phyloP scores from a whole-genome alignment of 2,113 vertebrate genomes.

The Climacteris rufus region DNA sequence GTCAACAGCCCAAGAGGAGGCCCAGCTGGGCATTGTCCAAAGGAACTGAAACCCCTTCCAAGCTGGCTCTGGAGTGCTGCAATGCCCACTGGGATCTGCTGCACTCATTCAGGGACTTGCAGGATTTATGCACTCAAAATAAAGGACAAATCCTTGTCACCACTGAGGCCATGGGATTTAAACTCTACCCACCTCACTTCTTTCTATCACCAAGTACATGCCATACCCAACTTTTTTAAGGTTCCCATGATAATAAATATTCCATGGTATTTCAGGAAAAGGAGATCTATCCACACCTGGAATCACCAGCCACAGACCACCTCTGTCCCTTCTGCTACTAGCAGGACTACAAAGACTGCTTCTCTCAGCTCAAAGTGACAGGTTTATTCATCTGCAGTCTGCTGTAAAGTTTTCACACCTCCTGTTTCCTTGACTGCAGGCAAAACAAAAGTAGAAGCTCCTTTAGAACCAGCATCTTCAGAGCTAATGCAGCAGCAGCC shows the following conservation, averaged over 20 bases:
- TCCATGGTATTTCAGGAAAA: background rate
- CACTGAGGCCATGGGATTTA: background rate
- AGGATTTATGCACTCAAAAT: background rate
- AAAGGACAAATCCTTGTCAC: background rate
- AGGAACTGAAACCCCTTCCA: background rate
- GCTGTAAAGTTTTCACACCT: background rate
- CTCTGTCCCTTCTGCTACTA: background rate
- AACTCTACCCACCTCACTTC: background rate
- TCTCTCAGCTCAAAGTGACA: background rate
- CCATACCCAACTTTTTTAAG: background rate
- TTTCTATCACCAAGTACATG: background rate
- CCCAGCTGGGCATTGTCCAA: background rate
- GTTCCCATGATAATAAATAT: background rate
- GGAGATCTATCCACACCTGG: background rate
- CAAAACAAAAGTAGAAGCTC: background rate
- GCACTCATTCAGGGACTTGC: background rate
- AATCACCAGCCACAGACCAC: background rate
- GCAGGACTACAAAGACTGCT: background rate
- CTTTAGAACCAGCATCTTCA: background rate
- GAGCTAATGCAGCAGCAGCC: background rate
- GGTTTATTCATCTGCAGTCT: background rate
- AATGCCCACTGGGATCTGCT: background rate
- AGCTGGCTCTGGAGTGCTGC: background rate
- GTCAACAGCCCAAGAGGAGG: background rate
- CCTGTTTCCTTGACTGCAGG: background rate